Conservation (phyloP, 2,113 vertebrate species). For the Gallinago undulata region DNA sequence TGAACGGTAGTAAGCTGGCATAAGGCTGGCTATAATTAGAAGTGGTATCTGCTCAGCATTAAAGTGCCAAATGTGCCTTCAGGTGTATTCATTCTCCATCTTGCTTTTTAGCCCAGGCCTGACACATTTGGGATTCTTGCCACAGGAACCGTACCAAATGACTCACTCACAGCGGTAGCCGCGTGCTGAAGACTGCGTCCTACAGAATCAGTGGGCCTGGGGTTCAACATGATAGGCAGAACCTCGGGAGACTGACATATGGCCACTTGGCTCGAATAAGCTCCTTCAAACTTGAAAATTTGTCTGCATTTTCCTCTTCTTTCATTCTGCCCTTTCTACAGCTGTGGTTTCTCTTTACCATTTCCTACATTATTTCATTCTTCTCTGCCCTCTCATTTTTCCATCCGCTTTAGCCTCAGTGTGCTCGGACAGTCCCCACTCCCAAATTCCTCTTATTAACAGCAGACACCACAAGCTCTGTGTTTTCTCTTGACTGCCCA, state of each 20-base stretch:
- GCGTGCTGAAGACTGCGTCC: slow-evolving; percentile 9
- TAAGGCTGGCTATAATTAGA: slow-evolving; percentile 65
- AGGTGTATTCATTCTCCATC: slow-evolving; percentile 61
- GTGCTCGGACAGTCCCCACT: background rate
- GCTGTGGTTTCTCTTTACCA: background rate
- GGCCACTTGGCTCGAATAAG: slow-evolving; percentile 11
- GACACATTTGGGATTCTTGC: slow-evolving; percentile 68
- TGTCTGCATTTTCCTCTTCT: background rate
- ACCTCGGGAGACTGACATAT: slow-evolving; percentile 58
- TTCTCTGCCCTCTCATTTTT: background rate
- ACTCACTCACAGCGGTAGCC: slow-evolving; percentile 58
- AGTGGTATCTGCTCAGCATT: slow-evolving; percentile 56
- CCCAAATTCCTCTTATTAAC: background rate
- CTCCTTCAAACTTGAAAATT: background rate
- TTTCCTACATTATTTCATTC: background rate
- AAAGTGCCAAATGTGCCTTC: slow-evolving; percentile 64
- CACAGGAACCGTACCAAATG: slow-evolving; percentile 65
- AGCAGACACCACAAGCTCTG: background rate
- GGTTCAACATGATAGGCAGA: slow-evolving; percentile 38
- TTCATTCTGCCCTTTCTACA: background rate
- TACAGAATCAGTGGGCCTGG: slow-evolving; percentile 38
- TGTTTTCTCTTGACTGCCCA: background rate
- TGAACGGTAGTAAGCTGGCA: slow-evolving; percentile 59
- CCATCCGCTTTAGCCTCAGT: background rate
- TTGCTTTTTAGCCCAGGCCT: slow-evolving; percentile 64